Base-by-base conservation (phyloP, 1,140 invertebrate genomes). In the Archegozetes longisetosus region DNA sequence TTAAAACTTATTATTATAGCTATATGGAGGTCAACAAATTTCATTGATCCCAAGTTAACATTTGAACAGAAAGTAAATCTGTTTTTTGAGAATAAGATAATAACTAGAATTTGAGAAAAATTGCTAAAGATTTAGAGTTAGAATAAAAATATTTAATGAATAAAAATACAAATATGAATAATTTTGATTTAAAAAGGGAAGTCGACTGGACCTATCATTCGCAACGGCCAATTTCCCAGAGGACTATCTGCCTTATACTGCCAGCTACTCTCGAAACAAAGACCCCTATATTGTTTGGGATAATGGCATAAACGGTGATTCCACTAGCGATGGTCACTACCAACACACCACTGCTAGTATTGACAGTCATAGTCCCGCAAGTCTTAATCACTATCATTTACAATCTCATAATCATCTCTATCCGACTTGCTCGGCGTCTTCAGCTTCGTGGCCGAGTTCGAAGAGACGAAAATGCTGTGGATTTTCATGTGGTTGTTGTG, bases 231-330 rank as follows among this genome's bases (percentile, higher is more conserved):
- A 53, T 4, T 65, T 65, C 29, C 64, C 64, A 1, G 61, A 61
- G 12, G 64, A 65, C n/a, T 65, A 65, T 46, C 57, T 65, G 0
- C 64, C 64, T 17, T 65, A 65, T 53, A 29, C 62, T n/a, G 26
- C 53, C 1, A 40, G 1, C 50, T 40, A 25, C n/a, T 2, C 3
- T 27, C 27, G 46, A 58, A 24, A 32, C 32, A 57, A 57, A 6
- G 27, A 57, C 22, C 55, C 24, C 12, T 23, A 20, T 25, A 9
- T 29, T 4, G 25, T 29, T 53, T 57, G 32, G 14, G 55, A 57
- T 28, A 57, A 48, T 50, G 14, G 27, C 22, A n/a, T 28, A 3
- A 32, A 32, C 22, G 55, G 27, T n/a, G 20, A 17, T 3, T 25
- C 27, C 4, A 28, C 27, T 14, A 28, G 50, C 50, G 27, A 28